Evolutionary conservation across 2,888 invertebrate genomes (phyloP), one percentile per base, ranked within the genome.

Genomic region (Eupelmus urozonus): DNA sequence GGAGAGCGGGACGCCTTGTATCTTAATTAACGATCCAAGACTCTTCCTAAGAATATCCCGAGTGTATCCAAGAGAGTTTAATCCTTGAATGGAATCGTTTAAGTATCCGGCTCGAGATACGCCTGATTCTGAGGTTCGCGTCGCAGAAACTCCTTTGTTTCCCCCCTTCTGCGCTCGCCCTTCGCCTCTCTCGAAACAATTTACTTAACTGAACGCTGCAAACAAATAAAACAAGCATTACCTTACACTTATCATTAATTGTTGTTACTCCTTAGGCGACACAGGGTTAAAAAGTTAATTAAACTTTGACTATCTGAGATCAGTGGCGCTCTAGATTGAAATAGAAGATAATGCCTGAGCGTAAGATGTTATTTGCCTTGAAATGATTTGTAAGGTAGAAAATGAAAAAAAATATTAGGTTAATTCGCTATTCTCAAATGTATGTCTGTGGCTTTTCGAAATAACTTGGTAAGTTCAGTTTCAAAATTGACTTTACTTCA

Each of bases 31-130:
- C 69, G 67, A 73, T 73, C 67, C 73, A 49, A 67, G 67, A 78
- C 60, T 63, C 34, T 11, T 42, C 51, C 62, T 51, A 73, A 78
- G 78, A 78, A 78, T 78, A 73, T 73, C 63, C n/a, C 40, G 25
- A 18, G 67, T 55, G 25, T 45, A 69, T 23, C 55, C 62, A 40
- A 60, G 74, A 78, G 74, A 78, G 74, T 78, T 78, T 78, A 78
- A 78, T 78, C 78, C 78, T 71, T 78, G 70, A 78, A 74, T 75
- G 70, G 75, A 75, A 74, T 69, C 69, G 74, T 78, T 73, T 78
- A 78, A 78, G 71, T 59, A 71, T 71, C 71, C 60, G 66, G 71
- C 76, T 77, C 60, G 59, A 71, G 76, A 77, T 77, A 66, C 53
- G n/a, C 60, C 51, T 53, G 76, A 71, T 77, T 77, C 66, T 59